These are phyloP conservation scores for Oryzias sinensis DNA, from an alignment of 2,797 vertebrate species.

Conservation along the genomic window DNA sequence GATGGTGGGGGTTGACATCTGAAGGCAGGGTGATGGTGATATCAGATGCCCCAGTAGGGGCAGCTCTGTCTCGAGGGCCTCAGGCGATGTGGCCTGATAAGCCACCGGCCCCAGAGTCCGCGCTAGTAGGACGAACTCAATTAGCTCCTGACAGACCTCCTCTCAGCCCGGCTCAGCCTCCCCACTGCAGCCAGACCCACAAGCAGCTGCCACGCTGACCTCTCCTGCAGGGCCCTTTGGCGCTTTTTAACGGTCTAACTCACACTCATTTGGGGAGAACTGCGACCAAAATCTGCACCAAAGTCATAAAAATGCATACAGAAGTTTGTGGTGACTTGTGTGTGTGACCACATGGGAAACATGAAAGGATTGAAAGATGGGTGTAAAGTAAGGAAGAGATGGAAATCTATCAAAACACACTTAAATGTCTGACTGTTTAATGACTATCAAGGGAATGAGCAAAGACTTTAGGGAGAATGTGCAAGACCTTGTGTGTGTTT, in stretches of 20 bases:
- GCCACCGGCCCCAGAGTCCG: slow-evolving; percentile 78
- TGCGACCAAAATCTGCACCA: slow-evolving; percentile 35
- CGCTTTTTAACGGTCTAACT: slow-evolving; percentile 63
- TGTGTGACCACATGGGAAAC: slow-evolving; percentile 20
- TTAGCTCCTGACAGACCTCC: slow-evolving; percentile 81
- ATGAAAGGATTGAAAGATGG: too few relatives aligned
- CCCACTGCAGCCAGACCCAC: slow-evolving; percentile 58
- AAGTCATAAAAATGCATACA: slow-evolving; percentile 33
- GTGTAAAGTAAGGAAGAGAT: slow-evolving; percentile 7
- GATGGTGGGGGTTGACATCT: slow-evolving; percentile 66
- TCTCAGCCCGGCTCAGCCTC: slow-evolving; percentile 61
- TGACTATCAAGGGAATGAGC: slow-evolving; percentile 69
- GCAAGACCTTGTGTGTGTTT: slow-evolving; percentile 16
- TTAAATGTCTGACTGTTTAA: slow-evolving; percentile 61
- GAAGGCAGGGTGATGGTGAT: slow-evolving; percentile 71
- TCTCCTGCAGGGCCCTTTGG: slow-evolving; percentile 69
- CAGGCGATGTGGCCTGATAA: slow-evolving; percentile 79
- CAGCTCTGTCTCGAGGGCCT: slow-evolving; percentile 73
- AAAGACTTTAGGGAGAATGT: slow-evolving; percentile 45
- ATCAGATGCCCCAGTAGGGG: slow-evolving; percentile 79
- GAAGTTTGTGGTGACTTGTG: slow-evolving; percentile 24
- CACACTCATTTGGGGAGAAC: slow-evolving; percentile 56
- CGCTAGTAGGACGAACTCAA: slow-evolving; percentile 79
- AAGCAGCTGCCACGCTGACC: slow-evolving; percentile 74
- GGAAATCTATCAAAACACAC: slow-evolving; percentile 50